phyloP scores from a whole-genome alignment of 35 echinoderm and acorn worm genomes.

The Ophioderma brevispina region DNA sequence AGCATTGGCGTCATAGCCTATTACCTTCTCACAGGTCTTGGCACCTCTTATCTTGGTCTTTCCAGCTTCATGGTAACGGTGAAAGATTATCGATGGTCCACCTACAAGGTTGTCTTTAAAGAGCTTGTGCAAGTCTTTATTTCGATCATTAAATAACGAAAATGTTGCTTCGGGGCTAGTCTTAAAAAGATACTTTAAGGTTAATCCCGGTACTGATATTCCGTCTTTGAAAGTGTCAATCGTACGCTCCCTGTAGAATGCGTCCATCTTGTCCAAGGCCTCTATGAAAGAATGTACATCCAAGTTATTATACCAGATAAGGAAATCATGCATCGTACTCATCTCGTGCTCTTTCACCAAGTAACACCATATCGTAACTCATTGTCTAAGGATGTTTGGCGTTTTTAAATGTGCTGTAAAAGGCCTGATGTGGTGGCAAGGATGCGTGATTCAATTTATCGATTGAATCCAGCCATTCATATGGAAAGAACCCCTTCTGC shows the following conservation, averaged over 20 bases:
- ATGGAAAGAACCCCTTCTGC: slow-evolving; percentile 43
- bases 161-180: not conserved
- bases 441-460: too few relatives aligned
- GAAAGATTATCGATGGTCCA: slow-evolving; percentile 48
- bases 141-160: slow-evolving; percentile 6
- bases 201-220: slow-evolving; percentile 53
- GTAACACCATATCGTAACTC: not conserved
- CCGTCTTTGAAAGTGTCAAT: slow-evolving; percentile 59
- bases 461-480: slow-evolving; percentile 50
- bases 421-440: not conserved
- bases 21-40: slow-evolving; percentile 31
- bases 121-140: slow-evolving; percentile 40
- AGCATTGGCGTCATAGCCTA: slow-evolving; percentile 54
- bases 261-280: slow-evolving; percentile 49
- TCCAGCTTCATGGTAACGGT: slow-evolving; percentile 22
- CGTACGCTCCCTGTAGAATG: slow-evolving; percentile 35
- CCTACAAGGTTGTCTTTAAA: slow-evolving; percentile 41
- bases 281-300: slow-evolving; percentile 47
- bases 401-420: not conserved
- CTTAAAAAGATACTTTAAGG: slow-evolving; percentile 44
- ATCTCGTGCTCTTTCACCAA: slow-evolving; percentile 37
- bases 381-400: not conserved
- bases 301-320: slow-evolving; percentile 50
- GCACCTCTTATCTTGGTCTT: slow-evolving; percentile 35
- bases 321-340: slow-evolving; percentile 28